Evolutionary conservation across 2,888 invertebrate genomes (phyloP), one percentile per base, ranked within the genome.

Genomic region (Agrochola litura): DNA sequence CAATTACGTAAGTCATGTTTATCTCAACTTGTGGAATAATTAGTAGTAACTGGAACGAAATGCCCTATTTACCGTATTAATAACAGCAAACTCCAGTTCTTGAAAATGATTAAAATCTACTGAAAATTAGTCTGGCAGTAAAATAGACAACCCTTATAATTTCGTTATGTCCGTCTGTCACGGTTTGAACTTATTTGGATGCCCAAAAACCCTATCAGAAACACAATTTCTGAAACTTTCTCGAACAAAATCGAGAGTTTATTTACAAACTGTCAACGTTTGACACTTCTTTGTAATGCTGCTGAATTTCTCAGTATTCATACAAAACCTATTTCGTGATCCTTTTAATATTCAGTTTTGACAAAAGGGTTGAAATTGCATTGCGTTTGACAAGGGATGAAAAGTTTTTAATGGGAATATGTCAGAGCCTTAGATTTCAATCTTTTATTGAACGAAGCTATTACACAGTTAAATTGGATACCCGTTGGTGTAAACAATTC

Each of bases 391-490:
- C 58, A 77, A 41, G 68, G 77, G 71, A 43, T 63, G 19, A 8
- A 76, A 79, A 77, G 56, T 82, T 84, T 30, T 56, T 10, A 70
- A 49, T 43, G 12, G 30, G 0, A 73, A 80, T 43, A 46, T 71
- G 41, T 56, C 61, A 43, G 5, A 14, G 37, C 49, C 54, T 10
- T 67, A 25, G n/a, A 52, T 54, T 58, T 52, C 49, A 56, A 67
- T 49, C n/a, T 41, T 49, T 14, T 67, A 30, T 64, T 77, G 12
- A 66, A 72, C n/a, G 25, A 58, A 65, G 41, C 54, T 25, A 73
- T 71, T 65, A 72, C n/a, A 25, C 2, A 77, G 56, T 63, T 80
- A 66, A 83, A 84, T 84, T 83, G 66, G 69, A 60, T 81, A 22
- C 30, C 64, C 10, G 41, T 70, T 25, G 60, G 52, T 52, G 49